These are phyloP conservation scores for Miltochrista miniata DNA, from an alignment of 2,888 invertebrate genomes.

Conservation along the genomic window DNA sequence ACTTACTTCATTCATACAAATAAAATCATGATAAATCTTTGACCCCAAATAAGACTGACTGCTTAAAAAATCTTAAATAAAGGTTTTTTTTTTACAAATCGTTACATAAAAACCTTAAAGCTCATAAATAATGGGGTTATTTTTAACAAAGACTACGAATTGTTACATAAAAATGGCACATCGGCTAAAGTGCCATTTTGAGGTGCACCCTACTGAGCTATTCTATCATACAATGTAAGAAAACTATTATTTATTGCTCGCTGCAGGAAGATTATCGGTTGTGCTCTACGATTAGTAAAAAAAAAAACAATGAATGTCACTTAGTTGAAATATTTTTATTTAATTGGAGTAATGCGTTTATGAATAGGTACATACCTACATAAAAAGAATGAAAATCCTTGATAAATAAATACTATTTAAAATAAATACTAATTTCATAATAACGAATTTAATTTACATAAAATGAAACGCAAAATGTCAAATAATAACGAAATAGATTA, in stretches of 20 bases:
- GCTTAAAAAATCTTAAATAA: constrained; percentile 1
- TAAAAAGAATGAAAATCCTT: too few species aligned
- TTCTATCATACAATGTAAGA: constrained; percentile 24
- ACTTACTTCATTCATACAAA: background rate
- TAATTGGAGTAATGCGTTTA: too few species aligned
- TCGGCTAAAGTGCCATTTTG: background rate
- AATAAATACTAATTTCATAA: too few species aligned
- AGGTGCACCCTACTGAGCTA: constrained; percentile 25
- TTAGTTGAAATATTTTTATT: too few species aligned
- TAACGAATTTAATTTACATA: too few species aligned
- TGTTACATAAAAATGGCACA: constrained; percentile 16
- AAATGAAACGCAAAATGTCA: too few species aligned
- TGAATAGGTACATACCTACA: too few species aligned
- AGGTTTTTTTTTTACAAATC: constrained; percentile 6
- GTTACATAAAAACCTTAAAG: constrained; percentile 11
- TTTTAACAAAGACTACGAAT: constrained; percentile 8
- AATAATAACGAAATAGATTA: too few species aligned
- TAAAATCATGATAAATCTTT: background rate
- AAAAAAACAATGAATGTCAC: too few species aligned
- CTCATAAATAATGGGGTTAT: constrained; percentile 2
- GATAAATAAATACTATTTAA: too few species aligned
- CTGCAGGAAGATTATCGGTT: too few species aligned
- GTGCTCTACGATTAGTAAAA: too few species aligned
- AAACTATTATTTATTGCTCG: constrained; percentile 6
- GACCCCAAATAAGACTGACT: background rate